These are phyloP conservation scores for Leptopilina drosophilae DNA, from an alignment of 2,888 invertebrate genomes.

Conservation along the genomic window DNA sequence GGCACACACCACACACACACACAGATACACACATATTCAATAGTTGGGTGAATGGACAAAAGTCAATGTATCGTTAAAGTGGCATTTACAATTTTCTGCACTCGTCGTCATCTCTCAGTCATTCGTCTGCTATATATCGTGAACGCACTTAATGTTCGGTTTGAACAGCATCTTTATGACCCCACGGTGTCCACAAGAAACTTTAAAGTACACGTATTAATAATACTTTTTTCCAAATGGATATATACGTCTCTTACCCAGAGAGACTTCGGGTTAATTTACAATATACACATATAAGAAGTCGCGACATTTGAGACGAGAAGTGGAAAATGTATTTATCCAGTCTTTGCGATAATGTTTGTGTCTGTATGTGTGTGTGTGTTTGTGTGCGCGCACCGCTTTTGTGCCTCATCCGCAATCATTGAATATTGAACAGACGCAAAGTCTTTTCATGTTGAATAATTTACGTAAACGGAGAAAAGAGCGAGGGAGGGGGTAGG, in stretches of 20 bases:
- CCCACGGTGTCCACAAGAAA: slow-evolving; percentile 17
- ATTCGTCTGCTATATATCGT: slow-evolving; percentile 18
- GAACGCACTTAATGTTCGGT: slow-evolving; percentile 23
- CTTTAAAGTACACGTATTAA: slow-evolving; percentile 31
- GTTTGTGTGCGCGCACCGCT: neutral
- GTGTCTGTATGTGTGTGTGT: neutral
- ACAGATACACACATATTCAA: neutral
- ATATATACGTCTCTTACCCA: neutral
- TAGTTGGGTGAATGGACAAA: slow-evolving; percentile 16
- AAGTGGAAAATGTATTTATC: slow-evolving; percentile 24
- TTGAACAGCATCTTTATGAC: slow-evolving; percentile 35
- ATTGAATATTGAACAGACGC: slow-evolving; percentile 51
- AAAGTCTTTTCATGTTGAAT: slow-evolving; percentile 18
- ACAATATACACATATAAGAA: slow-evolving; percentile 1
- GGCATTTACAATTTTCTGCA: slow-evolving; percentile 31
- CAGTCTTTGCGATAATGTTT: neutral
- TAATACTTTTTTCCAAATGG: slow-evolving; percentile 14
- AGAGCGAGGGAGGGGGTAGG: neutral
- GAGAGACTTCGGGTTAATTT: slow-evolving; percentile 24
- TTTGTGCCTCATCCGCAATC: slow-evolving; percentile 30
- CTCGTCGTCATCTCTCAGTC: neutral
- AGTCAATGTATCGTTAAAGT: slow-evolving; percentile 34
- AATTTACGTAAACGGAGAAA: slow-evolving; percentile 15
- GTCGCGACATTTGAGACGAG: slow-evolving; percentile 6
- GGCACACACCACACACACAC: neutral